Base-by-base conservation (phyloP, 53 echinoderm and acorn worm species). In the Echinometra lucunter region DNA sequence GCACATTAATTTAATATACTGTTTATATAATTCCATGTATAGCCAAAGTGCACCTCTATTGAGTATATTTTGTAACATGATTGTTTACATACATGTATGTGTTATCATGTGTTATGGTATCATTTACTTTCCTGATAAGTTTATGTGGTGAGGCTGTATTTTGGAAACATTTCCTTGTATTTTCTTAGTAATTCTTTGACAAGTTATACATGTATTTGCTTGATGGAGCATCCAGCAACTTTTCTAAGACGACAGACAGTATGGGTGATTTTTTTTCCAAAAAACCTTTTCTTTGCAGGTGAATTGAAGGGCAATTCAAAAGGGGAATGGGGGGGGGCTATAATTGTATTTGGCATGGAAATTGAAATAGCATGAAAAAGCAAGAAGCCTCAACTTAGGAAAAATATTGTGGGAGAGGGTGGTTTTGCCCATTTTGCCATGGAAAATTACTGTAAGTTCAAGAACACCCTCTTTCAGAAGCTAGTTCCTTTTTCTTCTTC, bases 1-100 rank as follows among this genome's bases (percentile, higher is more conserved):
- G 89, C 89, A 88, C 57, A 58, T 34, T 58, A 37, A 89, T 57
- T 89, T 89, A 89, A 89, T 60, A 89, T 89, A 89, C 16, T 38
- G 38, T 85, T 85, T 85, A 13, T 85, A 85, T 47, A n/a, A 25
- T 45, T 83, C 9, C 47, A 49, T 85, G 85, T 85, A 85, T 37
- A 85, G 42, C 38, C 42, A 42, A 34, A 78, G n/a, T 85, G 49
- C 3, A 85, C 49, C 44, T 7, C 85, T 85, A 25, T 6, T 6
- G 13, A 28, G n/a, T 85, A 42, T 19, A 78, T 23, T 18, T 12
- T 21, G 7, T 82, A 74, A 35, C 34, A 74, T 74, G 0, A 42
- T 81, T 81, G 18, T 81, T 81, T 44, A 81, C 18, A 21, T 81
- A 42, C 18, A 21, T 81, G 21, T 81, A 5, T 81, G 44, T 81